Percentiles rank a stretch among this genome's conserved stretches.
phyloP scores from a whole-genome alignment of 2,888 invertebrate species.

The Abscondita cerata region DNA sequence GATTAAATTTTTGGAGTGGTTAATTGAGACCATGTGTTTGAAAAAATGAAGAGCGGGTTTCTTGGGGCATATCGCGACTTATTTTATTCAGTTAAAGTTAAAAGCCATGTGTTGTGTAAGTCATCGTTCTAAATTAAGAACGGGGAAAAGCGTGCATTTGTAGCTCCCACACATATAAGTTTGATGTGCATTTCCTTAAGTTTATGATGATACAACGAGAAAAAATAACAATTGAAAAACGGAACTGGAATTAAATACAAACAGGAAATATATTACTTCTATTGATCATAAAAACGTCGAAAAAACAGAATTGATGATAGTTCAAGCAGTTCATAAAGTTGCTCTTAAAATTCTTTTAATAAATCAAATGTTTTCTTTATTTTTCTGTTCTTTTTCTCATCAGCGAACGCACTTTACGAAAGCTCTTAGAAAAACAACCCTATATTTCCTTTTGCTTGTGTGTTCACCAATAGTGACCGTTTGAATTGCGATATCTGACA shows the following conservation, averaged over 20 bases:
- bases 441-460: constrained; percentile 20
- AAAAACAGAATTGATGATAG: constrained; percentile 36
- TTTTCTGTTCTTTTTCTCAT: constrained; percentile 32
- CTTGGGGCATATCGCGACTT: constrained; percentile 3
- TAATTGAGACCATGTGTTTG: constrained; percentile 5
- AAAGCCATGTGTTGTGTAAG: constrained; percentile 14
- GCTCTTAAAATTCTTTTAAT: constrained; percentile 33
- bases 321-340: constrained; percentile 35
- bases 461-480: constrained; percentile 25
- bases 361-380: constrained; percentile 35
- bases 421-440: constrained; percentile 27
- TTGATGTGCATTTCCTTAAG: constrained; percentile 24
- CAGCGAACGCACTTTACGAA: constrained; percentile 23
- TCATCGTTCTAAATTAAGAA: constrained; percentile 30
- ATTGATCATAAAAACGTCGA: constrained; percentile 32
- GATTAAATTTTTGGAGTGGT: constrained; percentile 8
- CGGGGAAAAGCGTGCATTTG: constrained; percentile 26
- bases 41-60: constrained; percentile 8
- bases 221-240: background rate
- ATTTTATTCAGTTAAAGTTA: constrained; percentile 1
- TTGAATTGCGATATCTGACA: constrained; percentile 19
- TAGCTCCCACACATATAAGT: constrained; percentile 27
- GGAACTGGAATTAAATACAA: constrained; percentile 25
- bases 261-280: constrained; percentile 26
- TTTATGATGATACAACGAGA: too few relatives aligned